Conservation (phyloP, 2,113 vertebrate species). For the Physeter macrocephalus region DNA sequence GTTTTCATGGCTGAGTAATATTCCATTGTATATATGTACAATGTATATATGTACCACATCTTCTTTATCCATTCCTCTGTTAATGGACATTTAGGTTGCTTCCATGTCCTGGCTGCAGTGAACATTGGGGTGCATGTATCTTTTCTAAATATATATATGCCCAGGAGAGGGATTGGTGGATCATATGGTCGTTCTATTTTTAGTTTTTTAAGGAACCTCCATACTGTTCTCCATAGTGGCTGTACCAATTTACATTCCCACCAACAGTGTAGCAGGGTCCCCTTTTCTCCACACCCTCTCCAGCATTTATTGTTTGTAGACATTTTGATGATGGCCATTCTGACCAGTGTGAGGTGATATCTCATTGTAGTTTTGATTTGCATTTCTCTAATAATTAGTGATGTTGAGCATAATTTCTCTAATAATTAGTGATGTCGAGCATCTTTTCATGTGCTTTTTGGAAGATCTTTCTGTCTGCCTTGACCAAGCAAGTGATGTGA, state of each 20-base stretch:
- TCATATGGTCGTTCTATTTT: too few species aligned
- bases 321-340: not conserved
- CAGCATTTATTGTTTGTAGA: too few species aligned
- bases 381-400: not conserved
- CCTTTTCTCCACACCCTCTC: not conserved
- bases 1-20: too few species aligned
- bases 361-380: not conserved
- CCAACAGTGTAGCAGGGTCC: not conserved
- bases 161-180: too few species aligned
- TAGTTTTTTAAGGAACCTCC: too few species aligned
- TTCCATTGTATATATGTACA: too few species aligned
- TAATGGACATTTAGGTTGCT: too few species aligned
- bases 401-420: not conserved
- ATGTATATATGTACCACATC: too few species aligned
- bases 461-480: not conserved
- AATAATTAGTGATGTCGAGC: not conserved
- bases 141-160: too few species aligned
- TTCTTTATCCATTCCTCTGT: too few species aligned
- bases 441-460: not conserved
- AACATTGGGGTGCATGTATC: too few species aligned
- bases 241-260: not conserved
- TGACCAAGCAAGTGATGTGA: not conserved
- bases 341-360: not conserved
- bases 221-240: not conserved
- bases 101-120: too few species aligned